Conservation (phyloP, 2,113 vertebrate genomes). For the Hemicordylus capensis region DNA sequence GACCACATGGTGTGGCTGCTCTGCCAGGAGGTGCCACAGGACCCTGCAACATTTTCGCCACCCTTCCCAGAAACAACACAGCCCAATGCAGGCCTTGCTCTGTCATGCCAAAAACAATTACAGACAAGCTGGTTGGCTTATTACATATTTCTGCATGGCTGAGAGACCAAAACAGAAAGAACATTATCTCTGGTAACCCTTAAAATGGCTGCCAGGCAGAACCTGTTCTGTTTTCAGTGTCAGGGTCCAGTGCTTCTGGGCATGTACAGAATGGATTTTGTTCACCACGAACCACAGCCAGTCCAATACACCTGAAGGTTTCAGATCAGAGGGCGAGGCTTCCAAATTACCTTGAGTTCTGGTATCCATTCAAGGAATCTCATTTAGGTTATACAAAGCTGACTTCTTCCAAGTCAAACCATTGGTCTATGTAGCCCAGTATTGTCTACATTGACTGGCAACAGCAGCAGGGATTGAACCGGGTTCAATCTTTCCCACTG, state of each 20-base stretch:
- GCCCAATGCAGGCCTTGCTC: not conserved
- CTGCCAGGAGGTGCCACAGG: too few species aligned
- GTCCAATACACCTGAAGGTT: not conserved
- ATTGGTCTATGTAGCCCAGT: too few species aligned
- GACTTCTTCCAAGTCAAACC: too few species aligned
- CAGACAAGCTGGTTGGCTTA: not conserved
- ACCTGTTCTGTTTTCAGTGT: not conserved
- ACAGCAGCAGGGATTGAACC: too few species aligned
- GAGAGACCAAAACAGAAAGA: not conserved
- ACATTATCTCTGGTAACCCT: not conserved
- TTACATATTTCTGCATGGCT: not conserved
- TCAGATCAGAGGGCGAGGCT: not conserved
- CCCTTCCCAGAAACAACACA: too few species aligned
- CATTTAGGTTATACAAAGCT: not conserved
- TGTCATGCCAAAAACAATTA: not conserved
- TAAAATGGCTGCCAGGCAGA: not conserved
- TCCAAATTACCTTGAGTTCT: not conserved
- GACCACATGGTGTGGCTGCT: not conserved
- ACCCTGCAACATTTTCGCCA: too few species aligned
- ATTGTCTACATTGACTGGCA: too few species aligned
- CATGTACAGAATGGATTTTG: not conserved
- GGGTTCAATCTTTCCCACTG: too few species aligned
- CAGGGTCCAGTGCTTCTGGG: too few species aligned
- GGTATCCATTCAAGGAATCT: too few species aligned
- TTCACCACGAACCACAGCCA: not conserved